Evolutionary conservation across 2,797 vertebrate species (phyloP), one percentile per base, ranked within the genome.

Genomic region (Oceanodroma leucorhoa): DNA sequence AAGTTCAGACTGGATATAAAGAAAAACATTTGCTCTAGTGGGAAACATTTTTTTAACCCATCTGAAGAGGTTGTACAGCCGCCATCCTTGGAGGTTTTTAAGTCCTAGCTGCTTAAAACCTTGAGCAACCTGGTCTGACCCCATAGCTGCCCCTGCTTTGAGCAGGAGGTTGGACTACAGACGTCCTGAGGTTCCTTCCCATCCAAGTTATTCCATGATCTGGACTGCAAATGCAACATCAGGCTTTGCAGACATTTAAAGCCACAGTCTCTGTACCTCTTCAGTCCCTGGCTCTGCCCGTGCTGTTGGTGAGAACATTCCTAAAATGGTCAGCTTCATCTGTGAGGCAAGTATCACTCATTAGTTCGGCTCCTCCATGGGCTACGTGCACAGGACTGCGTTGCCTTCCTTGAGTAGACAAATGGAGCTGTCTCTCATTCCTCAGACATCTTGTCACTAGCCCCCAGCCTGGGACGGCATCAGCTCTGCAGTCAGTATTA

Each of bases 301-400:
- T 69, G 41, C 32, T 61, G 51, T 24, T 26, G 75, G 45, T n/a
- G 32, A 81, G 41, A 72, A 54, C 24, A 16, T 19, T 60, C 38
- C 48, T 46, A 27, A 32, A 78, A 18, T 2, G 10, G 51, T 30
- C 61, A 78, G 41, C 38, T 85, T 73, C 51, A 48, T 10, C 14
- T 1, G 0, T 3, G 6, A 29, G 34, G 43, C 27, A 51, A 60
- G 34, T 15, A 72, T 32, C 41, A 5, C 30, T 60, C 27, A 19
- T 29, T 14, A 75, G 38, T 10, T 75, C 26, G 73, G 79, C 46
- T 70, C 32, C 41, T 73, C 70, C 55, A 24, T 2, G 10, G 46
- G 55, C 45, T 60, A 6, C 4, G 2, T 14, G 48, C 5, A 1
- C 51, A 65, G 65, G 55, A 84, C 71, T 29, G 62, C 1, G 1